Base-by-base conservation (phyloP, 1,140 invertebrate genomes). In the Drosophila novamexicana region DNA sequence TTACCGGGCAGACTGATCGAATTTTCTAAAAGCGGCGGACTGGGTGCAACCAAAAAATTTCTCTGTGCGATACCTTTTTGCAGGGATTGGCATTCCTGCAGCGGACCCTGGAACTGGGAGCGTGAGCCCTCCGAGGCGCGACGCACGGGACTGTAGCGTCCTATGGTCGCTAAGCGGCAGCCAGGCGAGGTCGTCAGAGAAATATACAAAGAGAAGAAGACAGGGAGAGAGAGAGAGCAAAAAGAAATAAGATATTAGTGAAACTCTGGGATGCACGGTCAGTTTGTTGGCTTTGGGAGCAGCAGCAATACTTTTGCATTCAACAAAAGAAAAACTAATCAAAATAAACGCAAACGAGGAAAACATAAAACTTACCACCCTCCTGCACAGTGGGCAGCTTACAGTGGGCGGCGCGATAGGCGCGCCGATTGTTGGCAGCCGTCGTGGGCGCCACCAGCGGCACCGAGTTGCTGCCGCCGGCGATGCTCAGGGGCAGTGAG, bases 141-240 rank as follows among this genome's bases (percentile, higher is more conserved):
- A 45, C 98, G 94, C 10, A 98, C 97, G 1, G 97, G 97, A 68
- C 97, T 98, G 92, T 97, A 98, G 59, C 97, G 94, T 78, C 90
- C 90, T 91, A 78, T 68, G 53, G 64, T 78, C 71, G 75, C 79
- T 88, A 77, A 82, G 75, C 52, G 45, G n/a, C 56, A 71, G 68
- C 7, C 52, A 47, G 39, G 47, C 45, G n/a, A 7, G n/a, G 42
- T 18, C 22, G 22, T 29, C 22, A 29, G 4, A 29, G 22, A 5
- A 29, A 5, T 29, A 29, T 29, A 29, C 4, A 5, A 5, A 29
- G 0, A 29, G 4, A 42, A 18, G 1, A 18, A n/a, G 4, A 45
- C 16, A 61, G 7, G 54, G 22, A 65, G 65, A 54, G 10, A 50
- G 34, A 7, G 49, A 52, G 49, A 34, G 22, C 45, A 22, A 39